Evolutionary conservation across 2,113 vertebrate species (phyloP), one percentile per base, ranked within the genome.

Genomic region (Irena cyanogastra): DNA sequence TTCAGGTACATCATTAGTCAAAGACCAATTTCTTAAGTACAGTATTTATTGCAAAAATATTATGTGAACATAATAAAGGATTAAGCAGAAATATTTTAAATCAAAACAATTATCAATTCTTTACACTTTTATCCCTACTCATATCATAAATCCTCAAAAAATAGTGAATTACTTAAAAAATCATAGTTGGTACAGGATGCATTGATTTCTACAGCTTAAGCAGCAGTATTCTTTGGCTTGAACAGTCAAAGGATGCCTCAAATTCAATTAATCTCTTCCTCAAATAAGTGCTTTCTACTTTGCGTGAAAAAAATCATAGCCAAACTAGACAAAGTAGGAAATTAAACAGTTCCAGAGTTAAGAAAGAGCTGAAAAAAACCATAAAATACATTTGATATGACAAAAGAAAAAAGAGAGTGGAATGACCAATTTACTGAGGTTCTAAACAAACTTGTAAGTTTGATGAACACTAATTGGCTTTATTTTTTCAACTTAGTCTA

Each of bases 41-140:
- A 69, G 27, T 20, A n/a, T n/a, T 84, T 82, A 45, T 64, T 50
- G 2, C 10, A 89, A 84, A 93, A 93, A 21, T n/a, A 39, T 24
- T 28, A 7, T 23, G 16, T 85, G 35, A 96, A 75, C 9, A 22
- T 71, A 71, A 68, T 39, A 63, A 70, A 88, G 42, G 24, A 41
- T 88, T 94, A 93, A 90, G 15, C 22, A 83, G 64, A 89, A 85
- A 92, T 63, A 87, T 72, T 79, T 78, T 13, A 94, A 93, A 92
- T 77, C 27, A 89, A 83, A 89, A 54, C 22, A 81, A 21, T 87
- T 92, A 78, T 26, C 72, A 89, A 15, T 50, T 94, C 64, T 85
- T 92, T 76, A 27, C 1, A 1, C 15, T 68, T 83, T 76, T 90
- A 53, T 50, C n/a, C 64, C 20, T 90, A 53, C 39, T 83, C 37